Evolutionary conservation across 2,888 invertebrate species (phyloP), one percentile per base, ranked within the genome.

Genomic region (Nymphalis c-album): DNA sequence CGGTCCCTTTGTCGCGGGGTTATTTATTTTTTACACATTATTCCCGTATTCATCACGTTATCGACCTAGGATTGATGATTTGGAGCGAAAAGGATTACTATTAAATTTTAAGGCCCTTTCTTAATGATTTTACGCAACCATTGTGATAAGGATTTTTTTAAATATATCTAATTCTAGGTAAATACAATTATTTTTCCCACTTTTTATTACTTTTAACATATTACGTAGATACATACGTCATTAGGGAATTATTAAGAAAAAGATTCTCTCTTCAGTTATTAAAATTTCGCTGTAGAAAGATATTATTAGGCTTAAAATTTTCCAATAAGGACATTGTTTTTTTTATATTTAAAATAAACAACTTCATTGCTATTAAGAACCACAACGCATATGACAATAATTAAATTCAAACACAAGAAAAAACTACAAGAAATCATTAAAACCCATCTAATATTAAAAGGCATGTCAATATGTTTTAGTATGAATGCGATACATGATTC

Each of bases 1-100:
- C 90, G 90, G 91, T 80, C 75, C 80, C 85, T 75, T 81, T 88
- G 81, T 83, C 80, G 78, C 77, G 70, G 75, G 79, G 84, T 85
- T 84, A 81, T 80, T 82, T 82, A 84, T 83, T 83, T 31, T 55
- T 31, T 55, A 55, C 78, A 78, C 53, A 64, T 60, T 64, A 71
- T 71, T 67, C 69, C 69, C 69, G 57, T 61, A 64, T 67, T 72
- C 73, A 71, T 70, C 72, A 69, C 75, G 76, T 76, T 78, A 75
- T 79, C 40, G 40, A 40, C 71, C 20, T 20, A 20, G 72, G 72
- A 81, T 81, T 86, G 82, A 87, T 86, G 82, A 85, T 85, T 81
- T 77, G 74, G 73, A 78, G 76, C 73, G 76, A 80, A 83, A 84
- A 85, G 83, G 82, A 82, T 84, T 86, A 78, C 79, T 82, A 74